A percentile compares a stretch with the other conserved stretches of the same genome.
Evolutionary conservation across 2,888 invertebrate genomes (phyloP).

Genomic region (Isotomurus palustris): DNA sequence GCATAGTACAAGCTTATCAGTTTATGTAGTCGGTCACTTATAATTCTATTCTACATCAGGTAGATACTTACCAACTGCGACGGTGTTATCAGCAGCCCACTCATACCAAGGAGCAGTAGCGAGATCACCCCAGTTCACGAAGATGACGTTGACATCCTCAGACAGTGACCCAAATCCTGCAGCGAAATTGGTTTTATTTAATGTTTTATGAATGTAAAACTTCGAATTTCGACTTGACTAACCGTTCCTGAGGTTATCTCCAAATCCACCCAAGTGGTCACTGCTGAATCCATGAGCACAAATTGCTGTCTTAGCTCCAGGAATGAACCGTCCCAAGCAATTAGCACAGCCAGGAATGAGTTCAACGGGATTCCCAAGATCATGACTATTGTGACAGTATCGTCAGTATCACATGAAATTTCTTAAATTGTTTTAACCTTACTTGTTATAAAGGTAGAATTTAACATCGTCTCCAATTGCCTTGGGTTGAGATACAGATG

Average conservation of each 20-base stretch:
- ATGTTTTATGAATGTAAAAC: not conserved
- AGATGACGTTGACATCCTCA: conserved; percentile 54
- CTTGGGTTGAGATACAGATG: not conserved
- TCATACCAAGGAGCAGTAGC: conserved; percentile 64
- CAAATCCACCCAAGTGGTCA: conserved; percentile 23
- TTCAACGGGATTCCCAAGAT: not conserved
- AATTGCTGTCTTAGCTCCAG: conserved; percentile 31
- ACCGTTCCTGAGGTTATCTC: conserved; percentile 15
- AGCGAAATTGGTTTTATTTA: too few relatives aligned
- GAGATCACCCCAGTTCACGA: conserved; percentile 57
- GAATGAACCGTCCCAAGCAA: conserved; percentile 19
- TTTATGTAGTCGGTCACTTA: too few relatives aligned
- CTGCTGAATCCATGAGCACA: conserved; percentile 42
- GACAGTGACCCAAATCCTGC: not conserved
- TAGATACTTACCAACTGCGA: conserved; percentile 61
- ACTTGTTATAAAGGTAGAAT: conserved; percentile 40
- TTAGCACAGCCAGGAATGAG: conserved; percentile 9
- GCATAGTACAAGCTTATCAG: too few relatives aligned
- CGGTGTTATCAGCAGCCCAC: conserved; percentile 57
- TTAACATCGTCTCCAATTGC: conserved; percentile 37
- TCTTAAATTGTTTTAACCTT: conserved; percentile 9
- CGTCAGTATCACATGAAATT: not conserved
- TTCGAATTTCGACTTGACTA: not conserved
- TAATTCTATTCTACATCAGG: too few relatives aligned
- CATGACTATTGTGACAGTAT: not conserved